These are phyloP conservation scores for Nemotelus pantherinus DNA, from an alignment of 2,888 invertebrate species.

Conservation along the genomic window DNA sequence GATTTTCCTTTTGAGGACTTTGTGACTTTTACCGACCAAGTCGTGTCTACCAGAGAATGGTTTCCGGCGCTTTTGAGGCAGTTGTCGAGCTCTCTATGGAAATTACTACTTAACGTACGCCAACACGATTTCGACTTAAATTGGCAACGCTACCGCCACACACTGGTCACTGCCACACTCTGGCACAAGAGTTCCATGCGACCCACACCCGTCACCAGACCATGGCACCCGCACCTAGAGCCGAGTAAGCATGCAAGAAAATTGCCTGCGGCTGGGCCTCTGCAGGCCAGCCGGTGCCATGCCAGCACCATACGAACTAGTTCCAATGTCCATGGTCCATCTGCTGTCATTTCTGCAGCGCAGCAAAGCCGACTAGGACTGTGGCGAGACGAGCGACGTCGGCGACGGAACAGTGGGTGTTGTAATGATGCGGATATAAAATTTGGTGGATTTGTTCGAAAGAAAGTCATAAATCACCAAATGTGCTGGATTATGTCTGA, in stretches of 20 bases:
- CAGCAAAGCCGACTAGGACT: neutral
- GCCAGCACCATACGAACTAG: neutral
- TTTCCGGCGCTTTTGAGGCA: too few species aligned
- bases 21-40: too few species aligned
- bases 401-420: neutral
- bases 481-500: too few species aligned
- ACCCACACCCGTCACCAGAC: neutral
- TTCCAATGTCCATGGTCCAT: neutral
- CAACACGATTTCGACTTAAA: neutral
- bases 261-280: neutral
- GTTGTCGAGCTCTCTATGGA: too few species aligned
- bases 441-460: too few species aligned
- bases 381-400: too few species aligned
- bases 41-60: too few species aligned
- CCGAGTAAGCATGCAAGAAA: neutral
- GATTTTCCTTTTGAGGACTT: too few species aligned
- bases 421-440: neutral
- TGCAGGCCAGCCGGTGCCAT: neutral
- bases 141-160: neutral
- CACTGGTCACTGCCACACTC: conserved; percentile 1
- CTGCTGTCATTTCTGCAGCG: neutral
- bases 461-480: too few species aligned
- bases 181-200: conserved; percentile 1
- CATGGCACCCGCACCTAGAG: conserved; percentile 2
- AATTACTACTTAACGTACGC: neutral